These are phyloP conservation scores for Bradypodion pumilum DNA, from an alignment of 2,797 vertebrate species.

Conservation along the genomic window DNA sequence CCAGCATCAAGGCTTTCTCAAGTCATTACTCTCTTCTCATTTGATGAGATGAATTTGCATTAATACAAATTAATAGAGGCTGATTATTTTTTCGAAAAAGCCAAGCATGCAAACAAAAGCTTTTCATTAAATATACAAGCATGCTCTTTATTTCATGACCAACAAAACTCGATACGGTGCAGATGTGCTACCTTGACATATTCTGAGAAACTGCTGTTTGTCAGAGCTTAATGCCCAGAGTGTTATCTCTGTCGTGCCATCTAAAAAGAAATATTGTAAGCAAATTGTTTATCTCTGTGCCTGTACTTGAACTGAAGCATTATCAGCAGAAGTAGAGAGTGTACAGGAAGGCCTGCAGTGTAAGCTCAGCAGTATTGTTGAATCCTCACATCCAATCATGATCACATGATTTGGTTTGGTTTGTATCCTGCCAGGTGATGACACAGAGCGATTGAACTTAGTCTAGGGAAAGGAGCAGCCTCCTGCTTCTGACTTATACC, in stretches of 20 bases:
- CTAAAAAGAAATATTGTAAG: background rate
- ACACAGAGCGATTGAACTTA: background rate
- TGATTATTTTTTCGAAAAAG: no score
- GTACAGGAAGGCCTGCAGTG: background rate
- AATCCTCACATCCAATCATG: background rate
- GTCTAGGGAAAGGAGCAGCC: background rate
- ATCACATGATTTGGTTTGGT: background rate
- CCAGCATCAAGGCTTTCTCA: no score
- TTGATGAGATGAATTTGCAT: no score
- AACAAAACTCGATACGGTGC: background rate
- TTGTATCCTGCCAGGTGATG: background rate
- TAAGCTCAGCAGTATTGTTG: background rate
- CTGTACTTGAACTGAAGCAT: background rate
- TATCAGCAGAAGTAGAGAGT: background rate
- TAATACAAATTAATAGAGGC: no score
- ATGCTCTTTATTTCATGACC: background rate
- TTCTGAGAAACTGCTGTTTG: conserved; percentile 16
- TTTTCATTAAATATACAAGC: background rate
- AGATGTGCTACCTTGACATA: background rate
- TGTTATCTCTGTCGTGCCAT: background rate
- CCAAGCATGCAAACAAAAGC: background rate
- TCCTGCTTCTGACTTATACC: background rate
- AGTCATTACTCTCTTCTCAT: no score
- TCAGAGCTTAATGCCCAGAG: background rate
- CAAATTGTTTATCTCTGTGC: background rate